Conservation (phyloP, 1,140 invertebrate genomes). For the Plectus sambesii region DNA sequence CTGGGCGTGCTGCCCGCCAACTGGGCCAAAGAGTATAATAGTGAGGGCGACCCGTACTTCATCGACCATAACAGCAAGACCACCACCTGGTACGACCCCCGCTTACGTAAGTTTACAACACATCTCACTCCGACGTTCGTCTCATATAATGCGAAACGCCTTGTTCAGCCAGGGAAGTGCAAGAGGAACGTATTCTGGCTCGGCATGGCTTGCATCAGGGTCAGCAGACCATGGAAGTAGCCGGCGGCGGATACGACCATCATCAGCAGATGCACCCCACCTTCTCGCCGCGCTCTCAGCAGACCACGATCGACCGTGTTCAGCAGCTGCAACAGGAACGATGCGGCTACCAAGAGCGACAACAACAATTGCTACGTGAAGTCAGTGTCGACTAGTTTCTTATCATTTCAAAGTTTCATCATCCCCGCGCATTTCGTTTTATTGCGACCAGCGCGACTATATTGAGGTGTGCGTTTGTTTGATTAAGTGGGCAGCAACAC, state of each 20-base stretch:
- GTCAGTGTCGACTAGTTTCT: background rate
- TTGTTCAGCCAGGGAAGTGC: conserved; percentile 12
- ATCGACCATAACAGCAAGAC: conserved; percentile 26
- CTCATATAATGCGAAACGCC: no score
- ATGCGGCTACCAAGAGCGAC: conserved; percentile 15
- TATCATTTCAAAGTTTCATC: no score
- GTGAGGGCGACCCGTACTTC: conserved; percentile 24
- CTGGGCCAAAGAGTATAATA: conserved; percentile 19
- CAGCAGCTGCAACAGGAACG: conserved; percentile 18
- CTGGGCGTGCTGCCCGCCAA: conserved; percentile 25
- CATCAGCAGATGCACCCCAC: no score
- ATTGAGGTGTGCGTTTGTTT: no score
- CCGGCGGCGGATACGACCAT: no score
- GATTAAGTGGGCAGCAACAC: no score
- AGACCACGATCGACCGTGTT: conserved; percentile 19
- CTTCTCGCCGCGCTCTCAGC: no score
- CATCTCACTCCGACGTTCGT: no score
- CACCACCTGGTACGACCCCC: conserved; percentile 25
- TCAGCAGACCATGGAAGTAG: conserved; percentile 5
- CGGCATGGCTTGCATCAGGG: conserved; percentile 8
- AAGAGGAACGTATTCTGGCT: conserved; percentile 3
- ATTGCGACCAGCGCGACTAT: no score
- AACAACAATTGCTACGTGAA: conserved; percentile 15
- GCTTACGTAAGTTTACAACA: no score
- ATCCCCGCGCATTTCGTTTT: no score